phyloP scores from a whole-genome alignment of 2,888 invertebrate species.

The Autographa gamma region DNA sequence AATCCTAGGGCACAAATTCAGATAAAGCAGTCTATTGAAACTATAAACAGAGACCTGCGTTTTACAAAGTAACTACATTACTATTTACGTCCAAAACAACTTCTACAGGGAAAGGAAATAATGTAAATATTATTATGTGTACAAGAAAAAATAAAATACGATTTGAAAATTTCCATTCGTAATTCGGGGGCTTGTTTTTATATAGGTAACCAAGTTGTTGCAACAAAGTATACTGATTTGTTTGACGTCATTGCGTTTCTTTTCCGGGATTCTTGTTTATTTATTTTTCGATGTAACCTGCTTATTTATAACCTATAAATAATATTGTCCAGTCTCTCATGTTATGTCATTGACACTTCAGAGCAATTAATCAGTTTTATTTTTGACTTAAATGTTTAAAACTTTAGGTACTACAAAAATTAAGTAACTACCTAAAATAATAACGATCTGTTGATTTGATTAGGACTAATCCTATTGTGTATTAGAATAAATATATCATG shows the following conservation, averaged over 20 bases:
- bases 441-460: too few relatives aligned
- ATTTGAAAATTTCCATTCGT: not conserved
- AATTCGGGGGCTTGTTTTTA: conserved; percentile 10
- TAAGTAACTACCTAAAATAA: too few relatives aligned
- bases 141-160: not conserved
- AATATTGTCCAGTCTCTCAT: not conserved
- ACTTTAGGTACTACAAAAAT: too few relatives aligned
- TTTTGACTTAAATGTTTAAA: too few relatives aligned
- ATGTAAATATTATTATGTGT: not conserved
- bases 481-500: not conserved
- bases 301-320: not conserved
- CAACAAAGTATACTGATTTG: not conserved
- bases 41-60: too few relatives aligned
- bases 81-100: not conserved
- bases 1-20: too few relatives aligned
- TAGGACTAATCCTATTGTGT: too few relatives aligned
- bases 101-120: not conserved
- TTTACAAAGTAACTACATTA: too few relatives aligned
- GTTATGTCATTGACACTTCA: not conserved
- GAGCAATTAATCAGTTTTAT: not conserved
- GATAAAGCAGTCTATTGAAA: too few relatives aligned
- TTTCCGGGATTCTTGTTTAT: not conserved
- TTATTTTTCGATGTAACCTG: not conserved
- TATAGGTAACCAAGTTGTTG: conserved; percentile 5
- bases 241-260: conserved; percentile 3